Conservation (phyloP, 2,113 vertebrate species). For the Alligator mississippiensis region DNA sequence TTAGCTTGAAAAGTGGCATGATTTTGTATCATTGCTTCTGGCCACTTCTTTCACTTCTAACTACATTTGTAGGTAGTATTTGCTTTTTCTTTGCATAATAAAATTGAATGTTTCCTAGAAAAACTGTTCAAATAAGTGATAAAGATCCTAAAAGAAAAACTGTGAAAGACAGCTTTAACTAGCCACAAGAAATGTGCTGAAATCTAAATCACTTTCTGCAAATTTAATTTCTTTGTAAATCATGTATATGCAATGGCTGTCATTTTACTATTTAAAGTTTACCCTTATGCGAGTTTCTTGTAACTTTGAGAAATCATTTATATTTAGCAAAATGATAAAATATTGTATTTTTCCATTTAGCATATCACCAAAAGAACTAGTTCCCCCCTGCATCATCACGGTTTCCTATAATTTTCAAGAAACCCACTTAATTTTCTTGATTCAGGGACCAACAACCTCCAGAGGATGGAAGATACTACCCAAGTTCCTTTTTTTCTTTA, state of each 20-base stretch:
- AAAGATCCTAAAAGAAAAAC: not conserved
- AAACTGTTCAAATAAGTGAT: not conserved
- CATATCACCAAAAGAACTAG: not conserved
- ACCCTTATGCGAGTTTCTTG: not conserved
- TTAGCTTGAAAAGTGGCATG: not conserved
- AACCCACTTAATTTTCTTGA: not conserved
- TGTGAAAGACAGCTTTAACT: not conserved
- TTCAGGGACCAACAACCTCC: not conserved
- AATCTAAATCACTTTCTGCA: not conserved
- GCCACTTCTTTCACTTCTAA: not conserved
- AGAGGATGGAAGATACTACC: not conserved
- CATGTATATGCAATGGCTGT: not conserved
- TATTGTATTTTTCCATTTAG: not conserved
- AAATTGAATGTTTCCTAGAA: not conserved
- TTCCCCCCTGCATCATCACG: no score
- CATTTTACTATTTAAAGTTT: not conserved
- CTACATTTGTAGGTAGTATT: not conserved
- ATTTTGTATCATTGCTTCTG: not conserved
- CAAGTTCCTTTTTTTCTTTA: not conserved
- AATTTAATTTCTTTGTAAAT: not conserved
- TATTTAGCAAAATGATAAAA: not conserved
- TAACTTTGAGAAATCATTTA: not conserved
- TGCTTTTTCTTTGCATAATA: not conserved
- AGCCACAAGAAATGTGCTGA: not conserved
- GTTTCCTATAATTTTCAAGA: not conserved